phyloP scores from a whole-genome alignment of 2,888 invertebrate genomes.

The Melieria omissa region DNA sequence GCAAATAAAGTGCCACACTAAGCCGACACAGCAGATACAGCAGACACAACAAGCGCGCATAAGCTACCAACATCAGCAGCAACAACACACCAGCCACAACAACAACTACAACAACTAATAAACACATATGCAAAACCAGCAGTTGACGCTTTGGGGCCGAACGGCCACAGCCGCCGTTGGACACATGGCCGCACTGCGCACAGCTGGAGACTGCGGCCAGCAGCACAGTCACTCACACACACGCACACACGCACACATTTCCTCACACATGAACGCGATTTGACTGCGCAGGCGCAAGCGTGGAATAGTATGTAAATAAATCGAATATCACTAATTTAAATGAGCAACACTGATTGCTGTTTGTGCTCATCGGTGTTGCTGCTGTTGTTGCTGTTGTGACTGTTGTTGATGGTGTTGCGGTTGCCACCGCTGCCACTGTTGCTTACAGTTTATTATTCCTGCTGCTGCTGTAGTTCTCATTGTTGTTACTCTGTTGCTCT shows the following conservation, averaged over 20 bases:
- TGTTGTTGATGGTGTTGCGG: slow-evolving; percentile 12
- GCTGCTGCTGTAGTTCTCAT: neutral
- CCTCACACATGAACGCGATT: neutral
- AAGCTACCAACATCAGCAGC: slow-evolving; percentile 30
- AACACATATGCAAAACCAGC: slow-evolving; percentile 32
- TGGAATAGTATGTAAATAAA: slow-evolving; percentile 36
- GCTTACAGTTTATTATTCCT: too few species aligned
- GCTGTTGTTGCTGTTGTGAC: slow-evolving; percentile 10
- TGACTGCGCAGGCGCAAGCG: slow-evolving; percentile 1
- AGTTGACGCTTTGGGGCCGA: slow-evolving; percentile 24
- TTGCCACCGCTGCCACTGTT: slow-evolving; percentile 3
- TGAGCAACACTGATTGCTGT: slow-evolving; percentile 46
- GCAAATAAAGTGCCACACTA: slow-evolving; percentile 44
- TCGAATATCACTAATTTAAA: slow-evolving; percentile 57
- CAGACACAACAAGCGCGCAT: slow-evolving; percentile 7
- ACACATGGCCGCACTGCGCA: slow-evolving; percentile 27
- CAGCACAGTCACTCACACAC: slow-evolving; percentile 8
- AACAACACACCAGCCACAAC: slow-evolving; percentile 30
- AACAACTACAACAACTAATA: slow-evolving; percentile 15
- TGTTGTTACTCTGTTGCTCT: slow-evolving; percentile 15
- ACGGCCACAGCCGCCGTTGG: neutral
- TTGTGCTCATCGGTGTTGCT: neutral
- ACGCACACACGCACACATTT: neutral
- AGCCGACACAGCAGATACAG: too few species aligned
- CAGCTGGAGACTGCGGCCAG: slow-evolving; percentile 39